Base-by-base conservation (phyloP, 2,888 invertebrate genomes). In the Mythimna ferrago region DNA sequence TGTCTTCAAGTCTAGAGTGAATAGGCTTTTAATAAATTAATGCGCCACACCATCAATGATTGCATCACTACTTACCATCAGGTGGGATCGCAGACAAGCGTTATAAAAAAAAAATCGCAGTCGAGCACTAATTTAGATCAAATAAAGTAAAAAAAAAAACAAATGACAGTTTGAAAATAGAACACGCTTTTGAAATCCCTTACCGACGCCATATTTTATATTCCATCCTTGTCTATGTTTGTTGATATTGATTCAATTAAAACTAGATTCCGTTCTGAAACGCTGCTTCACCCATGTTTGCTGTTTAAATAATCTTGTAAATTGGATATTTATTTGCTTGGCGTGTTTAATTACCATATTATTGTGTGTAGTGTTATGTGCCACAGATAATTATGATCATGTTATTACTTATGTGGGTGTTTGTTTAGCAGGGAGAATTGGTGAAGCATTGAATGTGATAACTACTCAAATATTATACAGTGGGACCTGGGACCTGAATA, bases 271-370 rank as follows among this genome's bases (percentile, higher is more conserved):
- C n/a, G n/a, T 53, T 63, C 10, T 51, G 51, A 61, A 68, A 72
- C 48, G 58, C 11, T 21, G 38, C 69, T 53, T 35, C n/a, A 48
- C 26, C 41, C 48, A 16, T 71, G 76, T 81, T 77, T 77, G 66
- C 64, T 63, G 63, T 64, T 73, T 67, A 82, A 77, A 82, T 82
- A 76, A 66, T 76, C 61, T 77, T 70, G 80, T 73, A 76, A 82
- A 85, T 82, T 80, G 70, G 53, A 54, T 78, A 68, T 73, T 80
- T 82, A 71, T 66, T 77, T 62, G 68, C 48, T 71, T 53, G 21
- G 70, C 54, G 66, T 70, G 57, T 26, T 35, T 56, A 66, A 79
- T 83, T 79, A 79, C 61, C 78, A 83, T 84, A 82, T 4, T 32
- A 72, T 70, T 75, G 74, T 51, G 63, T 80, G 53, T 65, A 58